Conservation (phyloP, 2,888 invertebrate species). For the Mythimna impura region DNA sequence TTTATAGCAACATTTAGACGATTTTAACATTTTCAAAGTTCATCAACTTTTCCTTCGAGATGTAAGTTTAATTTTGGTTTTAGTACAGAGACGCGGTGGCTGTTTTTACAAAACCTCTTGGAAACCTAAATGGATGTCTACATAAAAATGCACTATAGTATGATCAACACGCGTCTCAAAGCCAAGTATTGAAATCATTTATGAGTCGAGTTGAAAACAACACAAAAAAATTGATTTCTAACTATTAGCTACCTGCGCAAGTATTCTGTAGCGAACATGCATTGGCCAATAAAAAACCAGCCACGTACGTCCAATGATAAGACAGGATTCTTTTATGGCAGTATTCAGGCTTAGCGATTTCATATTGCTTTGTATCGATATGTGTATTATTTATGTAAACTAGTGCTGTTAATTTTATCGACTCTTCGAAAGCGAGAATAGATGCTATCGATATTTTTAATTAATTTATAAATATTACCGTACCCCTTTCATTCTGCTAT, state of each 20-base stretch:
- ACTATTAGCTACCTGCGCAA: background rate
- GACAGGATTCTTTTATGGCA: background rate
- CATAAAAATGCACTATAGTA: background rate
- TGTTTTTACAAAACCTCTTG: background rate
- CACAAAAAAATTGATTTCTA: background rate
- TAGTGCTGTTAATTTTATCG: constrained; percentile 30
- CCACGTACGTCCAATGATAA: background rate
- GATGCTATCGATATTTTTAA: constrained; percentile 35
- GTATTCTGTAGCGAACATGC: too few species aligned
- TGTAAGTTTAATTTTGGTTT: constrained; percentile 1
- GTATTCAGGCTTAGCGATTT: constrained; percentile 2
- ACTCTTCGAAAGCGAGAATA: constrained; percentile 1
- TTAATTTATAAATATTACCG: constrained; percentile 44
- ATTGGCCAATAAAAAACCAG: background rate
- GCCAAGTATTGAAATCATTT: too few species aligned
- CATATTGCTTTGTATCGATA: constrained; percentile 27
- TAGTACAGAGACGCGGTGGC: background rate
- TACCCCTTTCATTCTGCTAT: constrained; percentile 43
- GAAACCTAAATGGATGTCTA: background rate
- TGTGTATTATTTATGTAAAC: constrained; percentile 28
- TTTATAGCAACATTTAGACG: constrained; percentile 44
- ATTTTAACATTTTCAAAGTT: constrained; percentile 30
- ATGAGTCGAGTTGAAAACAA: too few species aligned
- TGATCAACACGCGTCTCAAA: too few species aligned
- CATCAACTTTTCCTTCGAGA: constrained; percentile 22